Evolutionary conservation across 1,140 invertebrate genomes (phyloP), one percentile per base, ranked within the genome.

Genomic region (silkworm (Bombyx mori)): DNA sequence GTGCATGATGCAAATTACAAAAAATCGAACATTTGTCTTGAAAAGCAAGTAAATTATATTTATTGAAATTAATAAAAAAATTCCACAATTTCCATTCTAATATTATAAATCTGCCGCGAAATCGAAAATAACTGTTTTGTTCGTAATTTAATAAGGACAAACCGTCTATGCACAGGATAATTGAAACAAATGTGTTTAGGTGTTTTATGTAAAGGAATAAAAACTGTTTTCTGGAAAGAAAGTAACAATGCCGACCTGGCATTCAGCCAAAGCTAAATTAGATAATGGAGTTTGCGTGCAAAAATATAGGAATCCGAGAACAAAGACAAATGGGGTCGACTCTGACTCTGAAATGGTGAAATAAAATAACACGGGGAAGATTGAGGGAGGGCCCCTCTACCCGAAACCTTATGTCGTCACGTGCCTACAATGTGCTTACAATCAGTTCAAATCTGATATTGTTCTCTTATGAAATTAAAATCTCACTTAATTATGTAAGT

Each of bases 231-330:
- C 74, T 75, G 63, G 60, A 67, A 78, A 82, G 77, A 77, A 82
- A 79, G 77, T 76, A 81, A 83, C 75, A 81, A 77, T 75, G 70
- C 72, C 76, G 73, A 78, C 76, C 74, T 86, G 83, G 83, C 83
- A 82, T 82, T 79, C 74, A 75, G 80, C 82, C 83, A 86, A 82
- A 83, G 83, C 82, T 83, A 86, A 86, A 86, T 86, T 86, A 86
- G 83, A 86, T 86, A 86, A 86, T 86, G 83, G 83, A 86, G 80
- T 86, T 86, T 85, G 83, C 83, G 83, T 86, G 83, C 83, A 85
- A 86, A 86, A 86, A 86, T 86, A 86, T 86, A 86, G 83, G 80
- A 86, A 86, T 82, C 79, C 70, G 75, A 82, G 80, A 86, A 86
- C 81, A 86, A 84, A 86, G 83, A 84, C 81, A 84, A 86, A 84